Evolutionary conservation across 2,888 invertebrate species (phyloP).

Genomic region (Sicus ferrugineus): DNA sequence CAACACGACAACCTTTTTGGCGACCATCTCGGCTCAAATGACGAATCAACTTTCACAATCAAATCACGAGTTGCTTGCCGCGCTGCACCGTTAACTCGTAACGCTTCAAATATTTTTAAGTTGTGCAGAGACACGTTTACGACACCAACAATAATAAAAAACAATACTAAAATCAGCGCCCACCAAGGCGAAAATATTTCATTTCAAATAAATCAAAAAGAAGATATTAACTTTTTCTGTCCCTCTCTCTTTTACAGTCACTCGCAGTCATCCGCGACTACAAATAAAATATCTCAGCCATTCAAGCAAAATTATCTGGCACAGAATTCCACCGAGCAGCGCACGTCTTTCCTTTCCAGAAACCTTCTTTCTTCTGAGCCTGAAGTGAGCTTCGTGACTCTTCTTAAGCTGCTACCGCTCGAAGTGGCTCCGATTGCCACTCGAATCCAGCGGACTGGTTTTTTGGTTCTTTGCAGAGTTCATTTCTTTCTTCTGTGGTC

Average conservation of each 20-base stretch:
- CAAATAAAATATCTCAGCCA: no score
- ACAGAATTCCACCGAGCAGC: slow-evolving; percentile 19
- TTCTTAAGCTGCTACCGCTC: slow-evolving; percentile 54
- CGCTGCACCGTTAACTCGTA: neutral
- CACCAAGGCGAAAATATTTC: neutral
- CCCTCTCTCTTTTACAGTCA: no score
- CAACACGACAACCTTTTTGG: slow-evolving; percentile 53
- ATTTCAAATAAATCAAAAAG: no score
- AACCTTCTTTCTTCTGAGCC: slow-evolving; percentile 63
- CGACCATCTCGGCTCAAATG: slow-evolving; percentile 44
- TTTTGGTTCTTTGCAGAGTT: slow-evolving; percentile 6
- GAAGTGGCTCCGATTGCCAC: slow-evolving; percentile 2
- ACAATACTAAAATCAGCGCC: neutral
- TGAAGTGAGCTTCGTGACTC: slow-evolving; percentile 53
- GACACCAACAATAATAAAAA: neutral
- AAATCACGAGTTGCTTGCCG: slow-evolving; percentile 28
- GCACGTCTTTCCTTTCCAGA: slow-evolving; percentile 57
- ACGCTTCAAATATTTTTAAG: slow-evolving; percentile 23
- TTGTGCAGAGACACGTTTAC: slow-evolving; percentile 12
- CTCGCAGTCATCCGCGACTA: no score
- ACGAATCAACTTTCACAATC: slow-evolving; percentile 58
- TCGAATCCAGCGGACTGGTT: neutral
- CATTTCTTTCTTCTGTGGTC: slow-evolving; percentile 25
- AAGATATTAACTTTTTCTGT: no score
- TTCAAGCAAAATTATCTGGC: neutral